phyloP scores from a whole-genome alignment of 2,888 invertebrate genomes.

The Petrolisthes manimaculis region DNA sequence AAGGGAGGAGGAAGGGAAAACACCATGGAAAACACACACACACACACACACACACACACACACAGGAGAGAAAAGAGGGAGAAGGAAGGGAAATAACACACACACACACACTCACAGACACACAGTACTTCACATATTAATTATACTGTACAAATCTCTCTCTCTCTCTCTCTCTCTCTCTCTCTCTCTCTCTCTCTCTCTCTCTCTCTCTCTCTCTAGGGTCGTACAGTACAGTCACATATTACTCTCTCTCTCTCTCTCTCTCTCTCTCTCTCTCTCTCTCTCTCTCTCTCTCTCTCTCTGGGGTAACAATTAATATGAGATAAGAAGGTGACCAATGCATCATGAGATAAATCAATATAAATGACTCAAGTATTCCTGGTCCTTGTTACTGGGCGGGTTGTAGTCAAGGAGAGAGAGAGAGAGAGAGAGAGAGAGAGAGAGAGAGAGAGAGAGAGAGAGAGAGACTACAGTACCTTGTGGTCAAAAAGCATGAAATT shows the following conservation, averaged over 20 bases:
- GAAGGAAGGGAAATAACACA: no score
- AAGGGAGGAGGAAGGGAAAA: background rate
- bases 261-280: conserved; percentile 9
- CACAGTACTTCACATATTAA: background rate
- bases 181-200: conserved; percentile 36
- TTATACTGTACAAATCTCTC: background rate
- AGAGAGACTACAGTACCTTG: background rate
- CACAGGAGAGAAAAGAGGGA: background rate
- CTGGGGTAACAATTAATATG: background rate
- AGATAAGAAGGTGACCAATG: no score
- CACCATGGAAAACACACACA: background rate
- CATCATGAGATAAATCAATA: no score
- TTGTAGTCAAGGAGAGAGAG: background rate
- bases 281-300: background rate
- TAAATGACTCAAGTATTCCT: background rate
- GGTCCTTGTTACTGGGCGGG: no score
- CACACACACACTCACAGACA: conserved; percentile 5
- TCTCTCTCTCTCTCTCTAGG: background rate
- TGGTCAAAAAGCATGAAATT: background rate
- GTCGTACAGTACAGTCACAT: no score
- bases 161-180: background rate
- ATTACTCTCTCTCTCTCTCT: conserved; percentile 14
- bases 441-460: background rate
- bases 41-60: background rate
- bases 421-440: background rate